Conservation (phyloP, 1,140 invertebrate genomes). For the Plutomurus gul region DNA sequence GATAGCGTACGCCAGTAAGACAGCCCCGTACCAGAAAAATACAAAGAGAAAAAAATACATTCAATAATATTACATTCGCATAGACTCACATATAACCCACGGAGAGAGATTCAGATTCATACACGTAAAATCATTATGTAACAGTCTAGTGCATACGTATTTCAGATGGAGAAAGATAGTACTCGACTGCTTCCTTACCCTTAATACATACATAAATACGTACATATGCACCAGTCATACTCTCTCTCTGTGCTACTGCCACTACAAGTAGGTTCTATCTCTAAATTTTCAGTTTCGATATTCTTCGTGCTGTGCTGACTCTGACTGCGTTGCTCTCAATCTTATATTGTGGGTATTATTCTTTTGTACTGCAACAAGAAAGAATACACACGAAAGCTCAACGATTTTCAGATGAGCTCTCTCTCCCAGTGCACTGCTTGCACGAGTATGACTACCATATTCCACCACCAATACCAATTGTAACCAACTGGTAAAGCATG, state of each 20-base stretch:
- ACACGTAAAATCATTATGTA: too few species aligned
- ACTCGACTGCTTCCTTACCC: too few species aligned
- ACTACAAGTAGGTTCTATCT: not conserved
- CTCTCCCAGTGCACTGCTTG: not conserved
- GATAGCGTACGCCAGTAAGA: not conserved
- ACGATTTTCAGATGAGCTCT: constrained; percentile 14
- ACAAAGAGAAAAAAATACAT: constrained; percentile 1
- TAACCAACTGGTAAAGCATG: too few species aligned
- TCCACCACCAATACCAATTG: not conserved
- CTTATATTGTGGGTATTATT: constrained; percentile 11
- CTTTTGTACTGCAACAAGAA: not conserved
- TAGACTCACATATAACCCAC: not conserved
- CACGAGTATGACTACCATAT: not conserved
- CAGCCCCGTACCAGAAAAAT: constrained; percentile 9
- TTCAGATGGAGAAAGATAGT: too few species aligned
- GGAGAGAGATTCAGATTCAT: too few species aligned
- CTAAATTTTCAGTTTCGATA: not conserved
- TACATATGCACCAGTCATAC: too few species aligned
- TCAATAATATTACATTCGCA: not conserved
- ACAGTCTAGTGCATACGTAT: too few species aligned
- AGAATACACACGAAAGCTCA: not conserved
- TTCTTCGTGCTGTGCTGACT: too few species aligned
- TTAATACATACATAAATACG: too few species aligned
- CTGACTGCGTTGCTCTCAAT: constrained; percentile 6
- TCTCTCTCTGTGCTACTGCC: too few species aligned